Evolutionary conservation across 2,888 invertebrate species (phyloP), one percentile per base, ranked within the genome.

Genomic region (Cheilosia vulpina): DNA sequence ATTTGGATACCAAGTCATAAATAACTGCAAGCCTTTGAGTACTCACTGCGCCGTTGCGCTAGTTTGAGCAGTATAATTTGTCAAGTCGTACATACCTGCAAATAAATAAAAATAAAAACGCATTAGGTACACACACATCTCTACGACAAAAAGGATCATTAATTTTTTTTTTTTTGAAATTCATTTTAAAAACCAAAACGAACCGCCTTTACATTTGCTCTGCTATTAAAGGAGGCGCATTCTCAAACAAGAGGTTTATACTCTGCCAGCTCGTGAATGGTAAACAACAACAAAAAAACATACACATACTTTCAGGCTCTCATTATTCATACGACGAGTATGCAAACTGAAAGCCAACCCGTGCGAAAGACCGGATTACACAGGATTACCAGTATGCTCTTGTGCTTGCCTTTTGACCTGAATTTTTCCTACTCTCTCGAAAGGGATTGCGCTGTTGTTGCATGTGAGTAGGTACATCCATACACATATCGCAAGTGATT

Each of bases 301-400:
- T n/a, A 50, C 38, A 34, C 50, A 21, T 45, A 34, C 62, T 43
- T 9, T 57, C 71, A 68, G 66, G 52, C 72, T 78, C 69, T 76
- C 77, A 68, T 80, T 80, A 72, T 81, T 27, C 19, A 4, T 31
- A 57, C 27, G 11, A 38, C 13, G 38, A 1, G 38, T 13, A 38
- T 38, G 38, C 38, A 38, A 38, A 53, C 45, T 47, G 55, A 53
- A 50, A 50, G 47, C 4, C 72, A 58, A 77, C 57, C 55, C 80
- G 65, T 68, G 80, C 53, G 50, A 62, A 81, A 85, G 81, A 85
- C 85, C 68, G 85, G 85, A 85, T 85, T 85, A 85, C 76, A 85
- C 60, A 66, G 85, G 77, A 81, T 85, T 85, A 80, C 43, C 31
- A 65, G 47, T 45, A 69, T 66, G 65, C 65, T 53, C 50, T 71